A percentile compares a stretch with the other conserved stretches of the same genome.
Conservation (phyloP, 1,140 invertebrate species). For the Drosophila mojavensis region DNA sequence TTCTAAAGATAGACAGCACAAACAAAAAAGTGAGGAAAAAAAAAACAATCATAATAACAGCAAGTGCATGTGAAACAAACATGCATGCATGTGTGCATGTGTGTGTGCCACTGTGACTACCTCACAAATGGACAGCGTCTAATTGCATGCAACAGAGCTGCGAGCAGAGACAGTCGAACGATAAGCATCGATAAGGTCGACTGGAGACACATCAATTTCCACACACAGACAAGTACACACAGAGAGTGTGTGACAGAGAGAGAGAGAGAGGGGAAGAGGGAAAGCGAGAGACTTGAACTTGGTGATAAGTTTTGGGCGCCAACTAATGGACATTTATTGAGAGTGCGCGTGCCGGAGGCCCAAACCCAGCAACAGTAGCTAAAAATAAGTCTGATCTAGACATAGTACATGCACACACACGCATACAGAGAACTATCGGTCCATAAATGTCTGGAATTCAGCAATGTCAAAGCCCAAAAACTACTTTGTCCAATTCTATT, state of each 20-base stretch:
- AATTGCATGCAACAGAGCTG: slow-evolving; percentile 40
- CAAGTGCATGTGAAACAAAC: slow-evolving; percentile 73
- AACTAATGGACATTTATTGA: slow-evolving; percentile 9
- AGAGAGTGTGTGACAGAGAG: background rate
- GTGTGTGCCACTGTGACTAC: slow-evolving; percentile 26
- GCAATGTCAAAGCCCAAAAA: slow-evolving; percentile 20
- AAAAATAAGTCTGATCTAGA: slow-evolving; percentile 16
- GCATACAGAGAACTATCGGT: background rate
- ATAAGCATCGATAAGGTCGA: slow-evolving; percentile 58
- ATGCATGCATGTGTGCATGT: slow-evolving; percentile 8
- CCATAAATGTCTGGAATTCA: slow-evolving; percentile 7
- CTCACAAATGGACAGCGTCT: slow-evolving; percentile 43
- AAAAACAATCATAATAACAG: slow-evolving; percentile 37
- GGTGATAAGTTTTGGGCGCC: slow-evolving; percentile 34
- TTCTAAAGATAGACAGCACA: slow-evolving; percentile 56
- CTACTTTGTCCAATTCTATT: slow-evolving; percentile 24
- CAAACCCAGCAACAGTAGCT: background rate
- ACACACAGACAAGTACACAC: background rate
- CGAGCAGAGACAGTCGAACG: slow-evolving; percentile 32
- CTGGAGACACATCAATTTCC: slow-evolving; percentile 47
- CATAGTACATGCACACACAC: background rate
- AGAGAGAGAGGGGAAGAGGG: background rate
- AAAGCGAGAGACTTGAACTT: slow-evolving; percentile 33
- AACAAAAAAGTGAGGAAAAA: slow-evolving; percentile 17
- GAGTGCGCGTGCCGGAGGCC: background rate